Evolutionary conservation across 2,888 invertebrate species (phyloP), one percentile per base, ranked within the genome.

Genomic region (Gonocerus acuteangulatus): DNA sequence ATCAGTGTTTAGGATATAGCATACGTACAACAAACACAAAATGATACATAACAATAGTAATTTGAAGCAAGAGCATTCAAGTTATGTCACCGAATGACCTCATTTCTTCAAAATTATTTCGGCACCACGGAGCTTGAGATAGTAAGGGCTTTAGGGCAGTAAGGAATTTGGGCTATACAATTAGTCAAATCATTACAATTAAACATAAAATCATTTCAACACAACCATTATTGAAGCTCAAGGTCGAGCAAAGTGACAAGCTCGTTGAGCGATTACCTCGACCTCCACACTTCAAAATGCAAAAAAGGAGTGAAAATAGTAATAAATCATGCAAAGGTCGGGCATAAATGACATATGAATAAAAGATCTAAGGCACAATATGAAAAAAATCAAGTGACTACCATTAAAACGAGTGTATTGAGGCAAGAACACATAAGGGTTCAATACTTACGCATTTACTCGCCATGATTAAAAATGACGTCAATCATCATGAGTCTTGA

Each of bases 391-490:
- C 3, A 42, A 9, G 27, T 27, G 27, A 27, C 27, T 27, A 4
- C 4, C 9, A 19, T n/a, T 21, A 52, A 36, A 21, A 39, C 34
- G 19, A 15, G 52, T 36, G 32, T 18, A 16, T 36, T 52, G 18
- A 52, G 18, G 21, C 2, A 11, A 36, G 15, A 52, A 27, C 39
- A 44, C 56, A 56, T 44, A 44, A 44, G 56, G 56, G 39, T 59
- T 61, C 61, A 61, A 64, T 64, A 64, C 64, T 64, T 36, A 64
- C 64, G 52, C 57, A 64, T 64, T 64, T 64, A 64, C 59, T 64
- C 64, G 64, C 64, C 64, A 64, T 64, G 58, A 61, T 47, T 44
- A 47, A 23, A 51, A 32, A 22, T 64, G 61, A 64, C 61, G 64
- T 61, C 61, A 56, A 39, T 1, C 56, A 44, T 56, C 21, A 34